phyloP scores from a whole-genome alignment of 2,888 invertebrate species.

The Cyclophora punctaria region DNA sequence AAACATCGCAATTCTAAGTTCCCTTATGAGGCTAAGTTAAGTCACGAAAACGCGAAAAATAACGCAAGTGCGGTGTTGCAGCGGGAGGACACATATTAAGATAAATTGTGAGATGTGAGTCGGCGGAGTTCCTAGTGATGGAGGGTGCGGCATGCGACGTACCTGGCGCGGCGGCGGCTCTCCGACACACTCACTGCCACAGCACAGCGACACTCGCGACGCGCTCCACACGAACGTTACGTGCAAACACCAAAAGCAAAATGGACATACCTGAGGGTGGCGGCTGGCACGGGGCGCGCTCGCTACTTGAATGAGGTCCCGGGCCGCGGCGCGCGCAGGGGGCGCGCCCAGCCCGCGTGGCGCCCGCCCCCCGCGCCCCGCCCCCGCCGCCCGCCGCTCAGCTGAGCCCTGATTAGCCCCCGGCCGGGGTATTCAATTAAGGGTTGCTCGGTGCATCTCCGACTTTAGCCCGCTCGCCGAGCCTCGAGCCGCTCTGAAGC shows the following conservation, averaged over 20 bases:
- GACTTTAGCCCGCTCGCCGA: slow-evolving; percentile 33
- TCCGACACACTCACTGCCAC: slow-evolving; percentile 57
- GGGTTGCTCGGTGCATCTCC: slow-evolving; percentile 65
- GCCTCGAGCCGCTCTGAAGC: slow-evolving; percentile 33
- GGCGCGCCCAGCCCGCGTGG: slow-evolving; percentile 77
- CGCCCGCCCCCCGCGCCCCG: slow-evolving; percentile 23
- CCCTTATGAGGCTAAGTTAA: too few species aligned
- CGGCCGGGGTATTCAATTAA: slow-evolving; percentile 72
- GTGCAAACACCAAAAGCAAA: slow-evolving; percentile 72
- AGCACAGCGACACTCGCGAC: slow-evolving; percentile 67
- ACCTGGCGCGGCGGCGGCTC: slow-evolving; percentile 35
- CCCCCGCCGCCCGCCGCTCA: slow-evolving; percentile 56
- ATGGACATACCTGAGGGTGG: slow-evolving; percentile 73
- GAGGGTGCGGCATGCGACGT: slow-evolving; percentile 55
- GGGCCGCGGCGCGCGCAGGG: slow-evolving; percentile 77
- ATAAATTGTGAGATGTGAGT: slow-evolving; percentile 13
- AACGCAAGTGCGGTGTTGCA: slow-evolving; percentile 20
- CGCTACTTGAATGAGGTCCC: slow-evolving; percentile 71
- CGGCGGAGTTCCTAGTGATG: slow-evolving; percentile 9
- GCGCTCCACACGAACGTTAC: slow-evolving; percentile 48
- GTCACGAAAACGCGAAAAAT: too few species aligned
- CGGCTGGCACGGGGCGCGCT: slow-evolving; percentile 71
- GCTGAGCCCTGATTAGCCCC: slow-evolving; percentile 73
- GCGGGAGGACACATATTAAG: slow-evolving; percentile 27
- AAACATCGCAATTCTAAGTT: too few species aligned